Evolutionary conservation across 2,797 vertebrate genomes (phyloP).

Genomic region (Cyclura pinguis): DNA sequence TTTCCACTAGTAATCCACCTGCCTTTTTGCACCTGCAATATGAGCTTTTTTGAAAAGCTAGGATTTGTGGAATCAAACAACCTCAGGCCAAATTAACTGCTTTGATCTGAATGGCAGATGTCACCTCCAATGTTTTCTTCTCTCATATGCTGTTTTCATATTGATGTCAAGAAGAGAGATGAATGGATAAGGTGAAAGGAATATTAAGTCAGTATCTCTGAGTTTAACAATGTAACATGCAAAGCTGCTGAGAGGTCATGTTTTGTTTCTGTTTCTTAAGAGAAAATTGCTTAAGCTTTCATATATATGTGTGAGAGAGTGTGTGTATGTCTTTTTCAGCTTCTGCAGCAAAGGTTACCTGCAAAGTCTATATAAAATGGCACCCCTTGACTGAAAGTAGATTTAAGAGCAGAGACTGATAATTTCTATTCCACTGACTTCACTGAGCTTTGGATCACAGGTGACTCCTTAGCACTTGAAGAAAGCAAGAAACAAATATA

Average conservation of each 20-base stretch:
- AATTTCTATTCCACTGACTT: not conserved
- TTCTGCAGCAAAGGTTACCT: slow-evolving; percentile 2
- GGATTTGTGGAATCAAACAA: slow-evolving; percentile 34
- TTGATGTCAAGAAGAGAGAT: slow-evolving; percentile 36
- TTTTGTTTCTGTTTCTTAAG: slow-evolving; percentile 7
- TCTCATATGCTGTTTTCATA: slow-evolving; percentile 9
- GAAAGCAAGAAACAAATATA: not conserved
- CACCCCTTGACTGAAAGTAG: not conserved
- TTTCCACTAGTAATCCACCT: slow-evolving; percentile 15
- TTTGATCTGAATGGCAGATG: slow-evolving; percentile 43
- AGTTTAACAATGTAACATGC: slow-evolving; percentile 12
- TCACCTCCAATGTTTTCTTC: slow-evolving; percentile 12
- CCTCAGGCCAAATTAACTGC: slow-evolving; percentile 29
- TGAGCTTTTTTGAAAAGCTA: not conserved
- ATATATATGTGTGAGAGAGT: not conserved
- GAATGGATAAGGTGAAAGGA: slow-evolving; percentile 24
- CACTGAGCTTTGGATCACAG: slow-evolving; percentile 14
- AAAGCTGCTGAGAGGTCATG: slow-evolving; percentile 26
- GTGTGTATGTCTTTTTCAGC: not conserved
- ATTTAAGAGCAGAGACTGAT: not conserved
- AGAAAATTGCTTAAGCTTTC: slow-evolving; percentile 26
- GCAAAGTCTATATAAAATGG: slow-evolving; percentile 15
- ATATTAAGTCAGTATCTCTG: slow-evolving; percentile 24
- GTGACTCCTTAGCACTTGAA: slow-evolving; percentile 21
- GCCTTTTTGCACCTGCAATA: slow-evolving; percentile 16